Evolutionary conservation across 2,888 invertebrate species (phyloP).

Genomic region (Aphrophora alni): DNA sequence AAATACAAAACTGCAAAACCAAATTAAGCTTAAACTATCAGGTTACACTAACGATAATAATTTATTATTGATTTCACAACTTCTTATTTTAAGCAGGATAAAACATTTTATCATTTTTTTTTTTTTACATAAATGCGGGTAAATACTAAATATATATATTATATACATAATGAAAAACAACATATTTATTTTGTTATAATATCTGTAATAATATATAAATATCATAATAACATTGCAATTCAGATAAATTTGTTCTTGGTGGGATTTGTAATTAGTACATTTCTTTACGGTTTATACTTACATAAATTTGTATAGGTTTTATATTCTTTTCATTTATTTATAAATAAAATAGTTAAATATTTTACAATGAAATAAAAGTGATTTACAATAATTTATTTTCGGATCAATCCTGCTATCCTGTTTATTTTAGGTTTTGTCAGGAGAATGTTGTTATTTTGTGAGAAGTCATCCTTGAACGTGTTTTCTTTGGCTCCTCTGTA

Average conservation of each 20-base stretch:
- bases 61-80: neutral
- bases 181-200: neutral
- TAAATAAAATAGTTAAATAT: neutral
- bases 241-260: neutral
- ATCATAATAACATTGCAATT: neutral
- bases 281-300: neutral
- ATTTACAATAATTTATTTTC: conserved; percentile 13
- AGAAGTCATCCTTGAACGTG: conserved; percentile 57
- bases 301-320: neutral
- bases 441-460: conserved; percentile 48
- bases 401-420: conserved; percentile 41
- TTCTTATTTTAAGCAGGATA: neutral
- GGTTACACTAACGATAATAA: neutral
- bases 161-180: neutral
- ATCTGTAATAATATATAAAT: neutral
- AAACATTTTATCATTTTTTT: neutral
- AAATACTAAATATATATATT: neutral
- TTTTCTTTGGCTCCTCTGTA: conserved; percentile 62
- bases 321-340: neutral
- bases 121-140: neutral
- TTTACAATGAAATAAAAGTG: neutral
- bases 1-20: too few species aligned
- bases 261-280: neutral
- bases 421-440: conserved; percentile 44
- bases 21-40: too few species aligned